phyloP scores from a whole-genome alignment of 2,888 invertebrate genomes.

The Hylaea fasciaria region DNA sequence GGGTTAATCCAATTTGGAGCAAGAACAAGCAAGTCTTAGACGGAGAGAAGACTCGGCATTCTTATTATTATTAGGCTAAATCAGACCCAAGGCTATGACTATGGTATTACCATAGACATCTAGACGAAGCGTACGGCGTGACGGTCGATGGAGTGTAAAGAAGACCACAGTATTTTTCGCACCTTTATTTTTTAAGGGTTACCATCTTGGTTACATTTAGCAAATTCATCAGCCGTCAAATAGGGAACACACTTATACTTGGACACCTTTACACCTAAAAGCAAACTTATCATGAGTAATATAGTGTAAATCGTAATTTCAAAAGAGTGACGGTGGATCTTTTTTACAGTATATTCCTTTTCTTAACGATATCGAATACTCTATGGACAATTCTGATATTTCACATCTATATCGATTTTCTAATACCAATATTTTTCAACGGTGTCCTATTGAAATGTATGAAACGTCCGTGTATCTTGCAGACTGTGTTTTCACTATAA shows the following conservation, averaged over 20 bases:
- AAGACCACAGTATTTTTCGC: too few species aligned
- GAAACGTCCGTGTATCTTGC: constrained; percentile 27
- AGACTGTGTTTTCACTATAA: too few species aligned
- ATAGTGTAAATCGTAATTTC: constrained; percentile 22
- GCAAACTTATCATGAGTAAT: background rate
- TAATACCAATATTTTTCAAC: constrained; percentile 43
- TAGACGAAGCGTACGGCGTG: too few species aligned
- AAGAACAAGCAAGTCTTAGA: too few species aligned
- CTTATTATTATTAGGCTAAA: background rate
- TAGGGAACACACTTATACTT: too few species aligned
- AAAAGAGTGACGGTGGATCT: constrained; percentile 20
- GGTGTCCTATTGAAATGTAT: constrained; percentile 45
- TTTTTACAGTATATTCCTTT: constrained; percentile 29
- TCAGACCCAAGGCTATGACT: too few species aligned
- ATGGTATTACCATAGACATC: too few species aligned
- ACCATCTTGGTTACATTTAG: too few species aligned
- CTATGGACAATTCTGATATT: constrained; percentile 43
- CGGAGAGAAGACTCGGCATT: too few species aligned
- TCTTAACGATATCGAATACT: constrained; percentile 30
- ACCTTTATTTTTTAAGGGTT: too few species aligned
- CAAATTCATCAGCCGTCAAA: background rate
- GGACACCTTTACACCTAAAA: background rate
- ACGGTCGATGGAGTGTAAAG: too few species aligned
- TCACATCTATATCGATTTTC: constrained; percentile 42
- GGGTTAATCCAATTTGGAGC: too few species aligned